phyloP scores from a whole-genome alignment of 2,797 vertebrate species.

The Pipistrellus pygmaeus region DNA sequence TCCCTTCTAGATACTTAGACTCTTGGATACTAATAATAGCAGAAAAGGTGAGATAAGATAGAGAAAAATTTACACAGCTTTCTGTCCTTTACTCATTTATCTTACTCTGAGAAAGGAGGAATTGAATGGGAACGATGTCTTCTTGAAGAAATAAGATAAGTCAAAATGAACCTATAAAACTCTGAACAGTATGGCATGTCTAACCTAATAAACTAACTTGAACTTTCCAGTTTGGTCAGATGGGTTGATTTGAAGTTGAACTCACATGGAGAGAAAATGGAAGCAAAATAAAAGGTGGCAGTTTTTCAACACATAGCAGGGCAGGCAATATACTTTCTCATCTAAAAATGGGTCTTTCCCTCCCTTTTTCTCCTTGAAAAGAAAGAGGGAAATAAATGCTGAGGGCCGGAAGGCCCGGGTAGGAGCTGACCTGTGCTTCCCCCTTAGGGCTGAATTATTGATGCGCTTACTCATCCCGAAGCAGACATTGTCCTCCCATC shows the following conservation, averaged over 20 bases:
- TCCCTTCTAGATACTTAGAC: neutral
- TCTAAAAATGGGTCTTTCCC: neutral
- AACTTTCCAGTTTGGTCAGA: neutral
- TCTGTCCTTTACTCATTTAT: neutral
- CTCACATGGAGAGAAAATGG: conserved; percentile 13
- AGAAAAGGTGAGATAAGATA: neutral
- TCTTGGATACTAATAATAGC: neutral
- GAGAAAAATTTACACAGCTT: neutral
- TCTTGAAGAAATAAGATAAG: neutral
- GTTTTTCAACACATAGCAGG: neutral
- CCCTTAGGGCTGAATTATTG: neutral
- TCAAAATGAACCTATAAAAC: neutral
- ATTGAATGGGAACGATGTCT: neutral
- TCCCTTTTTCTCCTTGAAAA: neutral
- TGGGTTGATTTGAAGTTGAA: neutral
- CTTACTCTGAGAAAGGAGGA: neutral
- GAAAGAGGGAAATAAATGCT: neutral
- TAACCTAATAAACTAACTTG: neutral
- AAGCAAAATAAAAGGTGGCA: neutral
- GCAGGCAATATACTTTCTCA: conserved; percentile 13
- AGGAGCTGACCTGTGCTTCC: neutral
- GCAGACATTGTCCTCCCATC: neutral
- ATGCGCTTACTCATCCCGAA: neutral
- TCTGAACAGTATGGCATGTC: neutral
- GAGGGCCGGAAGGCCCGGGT: neutral